These are phyloP conservation scores for Zygogramma bicolorata DNA, from an alignment of 2,888 invertebrate species.

Conservation along the genomic window DNA sequence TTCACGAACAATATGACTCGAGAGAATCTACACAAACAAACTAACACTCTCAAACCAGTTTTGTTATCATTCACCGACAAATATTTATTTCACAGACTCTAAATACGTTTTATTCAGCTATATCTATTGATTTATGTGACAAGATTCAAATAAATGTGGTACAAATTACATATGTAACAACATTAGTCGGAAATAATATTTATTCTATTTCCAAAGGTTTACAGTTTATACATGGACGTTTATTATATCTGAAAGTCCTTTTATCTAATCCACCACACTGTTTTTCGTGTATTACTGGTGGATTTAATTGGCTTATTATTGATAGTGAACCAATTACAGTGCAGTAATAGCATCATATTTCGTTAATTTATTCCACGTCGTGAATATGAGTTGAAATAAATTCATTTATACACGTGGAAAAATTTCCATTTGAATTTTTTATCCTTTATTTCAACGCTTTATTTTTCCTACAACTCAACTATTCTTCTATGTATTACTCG, in stretches of 20 bases:
- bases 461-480: too few relatives aligned
- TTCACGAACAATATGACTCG: background rate
- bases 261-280: constrained; percentile 42
- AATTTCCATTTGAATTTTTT: too few relatives aligned
- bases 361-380: background rate
- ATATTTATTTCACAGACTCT: constrained; percentile 47
- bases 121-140: constrained; percentile 55
- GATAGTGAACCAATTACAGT: constrained; percentile 27
- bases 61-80: constrained; percentile 32
- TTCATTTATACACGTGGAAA: too few relatives aligned
- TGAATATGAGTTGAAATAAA: too few relatives aligned
- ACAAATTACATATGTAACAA: constrained; percentile 47
- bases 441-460: too few relatives aligned
- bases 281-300: constrained; percentile 32
- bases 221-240: constrained; percentile 46
- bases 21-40: background rate
- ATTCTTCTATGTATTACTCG: too few relatives aligned
- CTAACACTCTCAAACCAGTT: constrained; percentile 13
- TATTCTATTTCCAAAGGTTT: constrained; percentile 43
- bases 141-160: constrained; percentile 50
- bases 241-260: constrained; percentile 47
- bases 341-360: background rate
- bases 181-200: constrained; percentile 51
- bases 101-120: constrained; percentile 47
- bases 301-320: constrained; percentile 31